A percentile compares a stretch with the other conserved stretches of the same genome.
These are phyloP conservation scores for Neodon shergylaensis DNA, from an alignment of 2,113 vertebrate species.

Conservation along the genomic window DNA sequence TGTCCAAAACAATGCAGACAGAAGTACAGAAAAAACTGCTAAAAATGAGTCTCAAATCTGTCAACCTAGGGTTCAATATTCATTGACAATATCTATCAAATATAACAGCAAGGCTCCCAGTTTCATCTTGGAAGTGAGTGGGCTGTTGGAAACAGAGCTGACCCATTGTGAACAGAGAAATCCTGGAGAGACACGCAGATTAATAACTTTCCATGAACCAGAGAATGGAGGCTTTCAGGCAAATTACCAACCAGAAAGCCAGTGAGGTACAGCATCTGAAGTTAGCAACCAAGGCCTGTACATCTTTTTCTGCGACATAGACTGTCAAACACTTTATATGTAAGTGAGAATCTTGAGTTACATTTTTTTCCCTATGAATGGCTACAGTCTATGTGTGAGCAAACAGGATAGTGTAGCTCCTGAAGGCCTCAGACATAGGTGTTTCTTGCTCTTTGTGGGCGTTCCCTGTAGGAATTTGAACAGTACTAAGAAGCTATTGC, in stretches of 20 bases:
- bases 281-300: not conserved
- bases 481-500: not conserved
- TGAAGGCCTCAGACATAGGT: too few relatives aligned
- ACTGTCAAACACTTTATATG: not conserved
- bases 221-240: not conserved
- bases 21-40: not conserved
- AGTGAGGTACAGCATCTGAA: not conserved
- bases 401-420: not conserved
- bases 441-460: not conserved
- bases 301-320: too few relatives aligned
- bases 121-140: not conserved
- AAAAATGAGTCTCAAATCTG: not conserved
- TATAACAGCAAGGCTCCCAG: not conserved
- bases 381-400: not conserved
- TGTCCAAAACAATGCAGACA: not conserved
- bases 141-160: not conserved
- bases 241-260: not conserved
- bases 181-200: too few relatives aligned
- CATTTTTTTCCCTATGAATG: not conserved
- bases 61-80: not conserved
- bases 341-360: not conserved
- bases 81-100: not conserved
- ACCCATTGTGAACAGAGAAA: not conserved
- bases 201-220: not conserved
- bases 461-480: not conserved